Conservation (phyloP, 2,113 vertebrate genomes). For the Tamias sibiricus region DNA sequence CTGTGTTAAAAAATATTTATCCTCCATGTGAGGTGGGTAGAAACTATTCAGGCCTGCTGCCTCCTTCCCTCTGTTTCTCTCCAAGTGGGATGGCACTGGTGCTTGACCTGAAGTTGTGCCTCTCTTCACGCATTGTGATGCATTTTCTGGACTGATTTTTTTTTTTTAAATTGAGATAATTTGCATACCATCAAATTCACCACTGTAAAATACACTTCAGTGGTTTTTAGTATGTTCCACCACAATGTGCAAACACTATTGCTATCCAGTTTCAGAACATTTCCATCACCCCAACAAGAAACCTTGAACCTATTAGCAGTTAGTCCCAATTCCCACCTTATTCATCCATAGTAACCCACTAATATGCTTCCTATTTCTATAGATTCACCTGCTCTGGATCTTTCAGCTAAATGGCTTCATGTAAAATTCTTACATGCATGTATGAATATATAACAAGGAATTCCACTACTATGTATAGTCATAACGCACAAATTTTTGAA, state of each 20-base stretch:
- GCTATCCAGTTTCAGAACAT: neutral
- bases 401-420: neutral
- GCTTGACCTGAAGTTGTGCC: neutral
- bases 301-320: neutral
- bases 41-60: neutral
- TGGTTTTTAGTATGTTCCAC: neutral
- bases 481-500: too few species aligned
- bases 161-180: neutral
- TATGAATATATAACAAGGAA: too few species aligned
- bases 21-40: neutral
- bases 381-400: too few species aligned
- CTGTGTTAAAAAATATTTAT: neutral
- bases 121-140: neutral
- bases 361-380: neutral
- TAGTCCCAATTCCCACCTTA: neutral
- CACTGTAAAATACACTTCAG: neutral
- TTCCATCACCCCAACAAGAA: neutral
- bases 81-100: neutral
- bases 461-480: too few species aligned
- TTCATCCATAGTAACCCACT: neutral
- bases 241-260: neutral
- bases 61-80: too few species aligned
- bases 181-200: neutral
- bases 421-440: too few species aligned
- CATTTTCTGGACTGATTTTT: neutral